Conservation (phyloP, 2,113 vertebrate species). For the Aptenodytes patagonicus region DNA sequence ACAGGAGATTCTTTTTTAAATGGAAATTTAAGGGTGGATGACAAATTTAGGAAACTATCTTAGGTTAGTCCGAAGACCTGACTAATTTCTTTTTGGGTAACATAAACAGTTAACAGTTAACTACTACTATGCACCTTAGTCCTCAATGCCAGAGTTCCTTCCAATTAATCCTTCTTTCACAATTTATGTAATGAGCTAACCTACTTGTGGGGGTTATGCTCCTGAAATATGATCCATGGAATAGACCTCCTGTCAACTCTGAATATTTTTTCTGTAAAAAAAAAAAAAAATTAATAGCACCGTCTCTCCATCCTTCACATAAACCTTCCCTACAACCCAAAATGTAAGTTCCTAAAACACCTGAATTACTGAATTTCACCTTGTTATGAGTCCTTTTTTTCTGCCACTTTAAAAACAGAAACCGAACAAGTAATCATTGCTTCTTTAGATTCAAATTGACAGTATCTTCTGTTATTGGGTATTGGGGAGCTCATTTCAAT, state of each 20-base stretch:
- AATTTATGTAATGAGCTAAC: background rate
- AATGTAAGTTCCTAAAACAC: background rate
- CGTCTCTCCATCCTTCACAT: background rate
- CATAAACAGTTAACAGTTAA: background rate
- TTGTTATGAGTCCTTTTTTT: background rate
- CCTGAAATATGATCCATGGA: background rate
- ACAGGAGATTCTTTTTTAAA: background rate
- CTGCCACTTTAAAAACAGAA: background rate
- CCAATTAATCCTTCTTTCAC: background rate
- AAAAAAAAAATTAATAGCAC: background rate
- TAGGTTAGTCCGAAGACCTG: background rate
- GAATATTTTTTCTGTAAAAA: background rate
- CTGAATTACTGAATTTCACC: background rate
- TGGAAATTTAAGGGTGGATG: background rate
- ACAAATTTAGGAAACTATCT: background rate
- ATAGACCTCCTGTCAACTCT: background rate
- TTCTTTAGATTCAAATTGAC: background rate
- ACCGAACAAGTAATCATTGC: background rate
- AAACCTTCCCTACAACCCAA: background rate
- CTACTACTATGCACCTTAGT: background rate
- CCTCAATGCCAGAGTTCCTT: background rate
- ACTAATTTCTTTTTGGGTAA: background rate
- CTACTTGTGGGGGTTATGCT: background rate
- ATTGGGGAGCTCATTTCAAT: background rate
- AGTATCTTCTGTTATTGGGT: background rate